A percentile compares a stretch with the other conserved stretches of the same genome.
Conservation (phyloP, 1,140 invertebrate species). For the Drosophila asahinai region DNA sequence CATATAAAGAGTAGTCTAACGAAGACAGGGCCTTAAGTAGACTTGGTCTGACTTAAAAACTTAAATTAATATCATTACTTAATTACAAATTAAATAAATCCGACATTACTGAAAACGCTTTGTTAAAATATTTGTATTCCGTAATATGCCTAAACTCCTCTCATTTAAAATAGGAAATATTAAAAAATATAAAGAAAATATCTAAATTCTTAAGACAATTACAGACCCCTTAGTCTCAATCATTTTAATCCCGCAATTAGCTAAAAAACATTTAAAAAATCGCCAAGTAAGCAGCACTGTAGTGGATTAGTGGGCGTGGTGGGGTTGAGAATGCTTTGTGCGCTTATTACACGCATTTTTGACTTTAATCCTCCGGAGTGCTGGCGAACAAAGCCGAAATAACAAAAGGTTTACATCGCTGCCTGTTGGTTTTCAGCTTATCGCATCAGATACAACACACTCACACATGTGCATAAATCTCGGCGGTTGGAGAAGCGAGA, state of each 20-base stretch:
- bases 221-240: too few species aligned
- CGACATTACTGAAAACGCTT: too few species aligned
- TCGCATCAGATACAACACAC: constrained; percentile 47
- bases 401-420: constrained; percentile 81
- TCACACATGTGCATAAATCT: constrained; percentile 62
- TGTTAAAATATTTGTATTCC: not conserved
- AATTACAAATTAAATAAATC: not conserved
- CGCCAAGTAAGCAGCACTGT: not conserved
- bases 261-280: not conserved
- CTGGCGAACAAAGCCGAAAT: constrained; percentile 78
- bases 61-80: not conserved
- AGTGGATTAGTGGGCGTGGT: constrained; percentile 44
- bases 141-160: not conserved
- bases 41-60: not conserved
- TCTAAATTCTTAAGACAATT: too few species aligned
- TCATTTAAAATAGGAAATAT: not conserved
- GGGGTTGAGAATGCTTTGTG: constrained; percentile 71
- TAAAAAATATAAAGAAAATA: not conserved
- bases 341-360: constrained; percentile 83
- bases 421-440: constrained; percentile 79
- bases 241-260: not conserved
- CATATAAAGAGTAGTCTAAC: too few species aligned
- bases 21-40: fast-evolving
- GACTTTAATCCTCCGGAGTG: constrained; percentile 81
- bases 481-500: constrained; percentile 19